Conservation (phyloP, 2,113 vertebrate species). For the Pantherophis guttatus region DNA sequence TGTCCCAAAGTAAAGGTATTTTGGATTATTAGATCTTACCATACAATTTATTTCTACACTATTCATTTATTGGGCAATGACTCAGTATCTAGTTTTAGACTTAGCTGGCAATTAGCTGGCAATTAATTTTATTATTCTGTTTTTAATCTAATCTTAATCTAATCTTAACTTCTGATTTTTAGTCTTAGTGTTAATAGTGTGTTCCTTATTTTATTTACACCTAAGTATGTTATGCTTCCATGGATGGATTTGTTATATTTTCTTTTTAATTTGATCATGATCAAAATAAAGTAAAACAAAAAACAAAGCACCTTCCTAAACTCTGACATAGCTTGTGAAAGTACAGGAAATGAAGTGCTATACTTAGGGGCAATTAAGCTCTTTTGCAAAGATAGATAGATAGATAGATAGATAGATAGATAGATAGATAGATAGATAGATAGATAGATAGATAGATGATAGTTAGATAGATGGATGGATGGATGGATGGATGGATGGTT, state of each 20-base stretch:
- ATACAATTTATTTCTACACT: not conserved
- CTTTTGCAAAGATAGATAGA: not conserved
- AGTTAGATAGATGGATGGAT: too few relatives aligned
- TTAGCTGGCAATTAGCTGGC: not conserved
- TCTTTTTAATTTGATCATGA: not conserved
- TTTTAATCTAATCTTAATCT: not conserved
- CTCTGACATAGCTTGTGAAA: not conserved
- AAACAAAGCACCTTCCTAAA: not conserved
- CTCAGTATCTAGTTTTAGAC: not conserved
- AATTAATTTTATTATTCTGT: not conserved
- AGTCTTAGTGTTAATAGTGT: not conserved
- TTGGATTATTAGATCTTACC: not conserved
- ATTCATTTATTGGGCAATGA: not conserved
- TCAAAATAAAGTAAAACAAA: not conserved
- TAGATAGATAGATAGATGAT: too few relatives aligned
- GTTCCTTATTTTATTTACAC: not conserved
- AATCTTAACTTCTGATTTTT: not conserved
- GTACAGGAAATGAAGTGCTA: not conserved
- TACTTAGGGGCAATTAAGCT: not conserved
- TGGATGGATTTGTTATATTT: not conserved
- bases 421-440: too few relatives aligned
- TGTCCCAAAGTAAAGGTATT: not conserved
- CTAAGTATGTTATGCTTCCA: not conserved
- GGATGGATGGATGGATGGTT: too few relatives aligned
- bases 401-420: too few relatives aligned